These are phyloP conservation scores for Ips nitidus DNA, from an alignment of 1,140 invertebrate species.

Conservation along the genomic window DNA sequence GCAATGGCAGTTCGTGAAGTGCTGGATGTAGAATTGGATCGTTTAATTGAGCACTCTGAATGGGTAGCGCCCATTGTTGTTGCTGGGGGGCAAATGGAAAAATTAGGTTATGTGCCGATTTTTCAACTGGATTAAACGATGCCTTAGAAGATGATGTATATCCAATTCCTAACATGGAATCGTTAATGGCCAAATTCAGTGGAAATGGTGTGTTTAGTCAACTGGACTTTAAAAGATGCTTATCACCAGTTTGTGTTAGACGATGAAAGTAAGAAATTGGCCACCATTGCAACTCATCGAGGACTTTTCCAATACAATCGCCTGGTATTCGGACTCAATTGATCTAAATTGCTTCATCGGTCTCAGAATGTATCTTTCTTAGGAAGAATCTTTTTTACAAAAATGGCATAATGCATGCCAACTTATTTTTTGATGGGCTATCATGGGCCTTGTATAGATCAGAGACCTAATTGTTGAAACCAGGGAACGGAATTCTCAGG, in stretches of 20 bases:
- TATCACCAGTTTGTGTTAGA: constrained; percentile 52
- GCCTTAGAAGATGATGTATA: constrained; percentile 31
- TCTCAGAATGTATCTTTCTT: constrained; percentile 30
- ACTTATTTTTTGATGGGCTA: no score
- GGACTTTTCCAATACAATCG: constrained; percentile 48
- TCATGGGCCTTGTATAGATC: no score
- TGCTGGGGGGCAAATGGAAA: constrained; percentile 1
- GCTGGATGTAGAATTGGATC: not conserved
- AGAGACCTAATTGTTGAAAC: no score
- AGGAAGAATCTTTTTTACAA: not conserved
- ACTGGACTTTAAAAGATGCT: constrained; percentile 33
- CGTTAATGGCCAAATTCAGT: constrained; percentile 35
- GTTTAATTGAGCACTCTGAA: not conserved
- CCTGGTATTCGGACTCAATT: constrained; percentile 49
- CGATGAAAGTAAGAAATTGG: constrained; percentile 44
- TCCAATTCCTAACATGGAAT: constrained; percentile 38
- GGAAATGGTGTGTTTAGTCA: constrained; percentile 29
- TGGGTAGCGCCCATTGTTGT: constrained; percentile 10
- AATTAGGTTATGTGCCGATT: constrained; percentile 3
- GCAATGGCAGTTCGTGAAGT: not conserved
- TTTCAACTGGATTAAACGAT: constrained; percentile 9
- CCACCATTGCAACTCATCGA: constrained; percentile 49
- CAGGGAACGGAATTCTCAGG: no score
- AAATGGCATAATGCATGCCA: no score
- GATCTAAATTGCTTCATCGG: constrained; percentile 38